A percentile compares a stretch with the other conserved stretches of the same genome.
Conservation (phyloP, 2,888 invertebrate genomes). For the Notocelia uddmanniana region DNA sequence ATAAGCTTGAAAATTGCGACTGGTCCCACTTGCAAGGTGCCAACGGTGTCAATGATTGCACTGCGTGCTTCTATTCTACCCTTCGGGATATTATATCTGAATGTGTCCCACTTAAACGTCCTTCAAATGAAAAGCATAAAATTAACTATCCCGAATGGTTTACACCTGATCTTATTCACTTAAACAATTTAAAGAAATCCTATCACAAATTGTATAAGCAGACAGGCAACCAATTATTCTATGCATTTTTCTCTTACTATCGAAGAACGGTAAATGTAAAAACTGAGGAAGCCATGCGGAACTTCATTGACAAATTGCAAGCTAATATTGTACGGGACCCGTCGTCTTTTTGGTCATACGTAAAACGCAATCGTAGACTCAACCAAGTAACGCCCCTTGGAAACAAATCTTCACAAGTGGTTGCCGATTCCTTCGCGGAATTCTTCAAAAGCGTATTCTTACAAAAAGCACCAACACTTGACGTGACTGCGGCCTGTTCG, state of each 20-base stretch:
- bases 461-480: no score
- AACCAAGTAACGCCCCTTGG: not conserved
- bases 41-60: not conserved
- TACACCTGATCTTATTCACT: not conserved
- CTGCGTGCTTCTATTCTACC: not conserved
- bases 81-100: not conserved
- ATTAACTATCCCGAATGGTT: not conserved
- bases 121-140: not conserved
- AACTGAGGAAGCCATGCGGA: not conserved
- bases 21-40: not conserved
- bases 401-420: not conserved
- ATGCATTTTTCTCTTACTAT: slow-evolving; percentile 3
- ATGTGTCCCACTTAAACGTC: not conserved
- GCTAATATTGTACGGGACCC: not conserved
- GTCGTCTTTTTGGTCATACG: slow-evolving; percentile 1
- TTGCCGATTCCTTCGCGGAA: not conserved
- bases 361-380: not conserved
- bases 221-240: not conserved
- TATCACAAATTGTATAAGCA: not conserved
- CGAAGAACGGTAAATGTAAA: not conserved
- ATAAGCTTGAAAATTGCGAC: not conserved
- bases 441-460: no score
- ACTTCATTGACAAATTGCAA: not conserved
- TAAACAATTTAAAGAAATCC: not conserved
- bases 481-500: not conserved